A percentile compares a stretch with the other conserved stretches of the same genome.
These are phyloP conservation scores for Hoplias malabaricus DNA, from an alignment of 2,113 vertebrate genomes.

Conservation along the genomic window DNA sequence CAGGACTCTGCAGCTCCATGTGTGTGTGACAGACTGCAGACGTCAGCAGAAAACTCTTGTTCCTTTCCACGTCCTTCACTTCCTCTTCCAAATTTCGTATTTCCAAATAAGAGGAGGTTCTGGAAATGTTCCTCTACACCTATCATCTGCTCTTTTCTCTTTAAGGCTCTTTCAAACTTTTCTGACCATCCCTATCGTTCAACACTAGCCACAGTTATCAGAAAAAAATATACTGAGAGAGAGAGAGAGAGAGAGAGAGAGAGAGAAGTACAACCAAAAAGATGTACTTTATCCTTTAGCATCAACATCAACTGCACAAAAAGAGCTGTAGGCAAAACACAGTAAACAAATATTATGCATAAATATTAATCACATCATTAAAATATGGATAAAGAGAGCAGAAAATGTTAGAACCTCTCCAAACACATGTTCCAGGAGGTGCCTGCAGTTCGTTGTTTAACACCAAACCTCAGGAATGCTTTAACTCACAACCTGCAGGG, in stretches of 20 bases:
- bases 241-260: conserved; percentile 45
- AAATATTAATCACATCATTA: conserved; percentile 16
- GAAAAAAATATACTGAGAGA: no score
- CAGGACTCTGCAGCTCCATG: not conserved
- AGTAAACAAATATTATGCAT: conserved; percentile 16
- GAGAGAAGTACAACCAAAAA: not conserved
- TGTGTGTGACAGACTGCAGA: conserved; percentile 26
- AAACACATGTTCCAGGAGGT: not conserved
- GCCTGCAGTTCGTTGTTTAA: not conserved
- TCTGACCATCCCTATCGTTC: conserved; percentile 74
- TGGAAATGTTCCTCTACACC: conserved; percentile 29
- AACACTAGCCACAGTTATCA: conserved; percentile 70
- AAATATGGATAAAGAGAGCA: not conserved
- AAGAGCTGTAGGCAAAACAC: conserved; percentile 61
- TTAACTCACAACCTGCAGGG: no score
- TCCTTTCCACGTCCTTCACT: conserved; percentile 46
- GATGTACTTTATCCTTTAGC: conserved; percentile 19
- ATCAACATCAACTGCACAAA: conserved; percentile 56
- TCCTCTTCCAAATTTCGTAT: conserved; percentile 8
- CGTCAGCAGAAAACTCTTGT: conserved; percentile 33
- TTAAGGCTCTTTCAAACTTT: conserved; percentile 68
- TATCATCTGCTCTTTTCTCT: conserved; percentile 65
- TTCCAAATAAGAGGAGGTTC: conserved; percentile 2
- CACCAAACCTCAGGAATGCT: not conserved
- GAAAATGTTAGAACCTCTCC: not conserved